Evolutionary conservation across 2,888 invertebrate species (phyloP).

Genomic region (Acronicta leporina): DNA sequence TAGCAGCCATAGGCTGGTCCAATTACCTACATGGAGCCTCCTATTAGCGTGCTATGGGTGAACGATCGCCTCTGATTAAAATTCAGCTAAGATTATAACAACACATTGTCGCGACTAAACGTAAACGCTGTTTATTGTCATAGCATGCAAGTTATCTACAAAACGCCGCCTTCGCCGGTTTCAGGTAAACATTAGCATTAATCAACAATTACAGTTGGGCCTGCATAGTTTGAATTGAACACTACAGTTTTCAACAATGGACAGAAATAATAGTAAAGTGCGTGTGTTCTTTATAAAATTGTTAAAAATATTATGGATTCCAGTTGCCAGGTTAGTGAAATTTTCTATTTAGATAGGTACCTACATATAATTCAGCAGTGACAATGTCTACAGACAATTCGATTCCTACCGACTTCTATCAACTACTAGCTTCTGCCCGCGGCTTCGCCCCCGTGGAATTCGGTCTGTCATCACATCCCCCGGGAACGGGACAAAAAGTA

Average conservation of each 20-base stretch:
- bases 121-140: constrained; percentile 31
- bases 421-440: no score
- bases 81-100: neutral
- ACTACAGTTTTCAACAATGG: constrained; percentile 28
- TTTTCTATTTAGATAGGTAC: no score
- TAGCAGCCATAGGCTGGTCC: no score
- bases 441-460: no score
- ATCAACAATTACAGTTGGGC: constrained; percentile 19
- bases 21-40: no score
- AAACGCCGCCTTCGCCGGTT: constrained; percentile 9
- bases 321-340: constrained; percentile 62
- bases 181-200: constrained; percentile 17
- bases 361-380: no score
- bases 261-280: constrained; percentile 24
- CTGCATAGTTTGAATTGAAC: neutral
- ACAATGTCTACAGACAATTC: no score
- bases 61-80: no score
- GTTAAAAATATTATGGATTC: constrained; percentile 58
- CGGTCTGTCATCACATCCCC: no score
- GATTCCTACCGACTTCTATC: no score
- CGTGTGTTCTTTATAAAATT: constrained; percentile 53
- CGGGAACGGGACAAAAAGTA: no score
- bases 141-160: constrained; percentile 26
- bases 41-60: no score
- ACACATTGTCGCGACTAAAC: neutral